Evolutionary conservation across 1,140 invertebrate genomes (phyloP).

Genomic region (Brevipalpus yothersi): DNA sequence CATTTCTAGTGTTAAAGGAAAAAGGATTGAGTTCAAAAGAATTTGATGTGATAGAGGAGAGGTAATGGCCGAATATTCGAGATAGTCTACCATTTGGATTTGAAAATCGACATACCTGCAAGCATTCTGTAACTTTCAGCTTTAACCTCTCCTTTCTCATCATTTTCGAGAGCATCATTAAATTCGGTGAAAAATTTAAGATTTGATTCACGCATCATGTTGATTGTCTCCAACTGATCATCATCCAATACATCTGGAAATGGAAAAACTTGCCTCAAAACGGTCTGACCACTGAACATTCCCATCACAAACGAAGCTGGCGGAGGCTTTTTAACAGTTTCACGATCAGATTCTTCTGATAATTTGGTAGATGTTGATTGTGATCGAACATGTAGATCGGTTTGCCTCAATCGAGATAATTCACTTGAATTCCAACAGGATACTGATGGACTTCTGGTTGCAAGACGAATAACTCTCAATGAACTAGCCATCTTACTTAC

Average conservation of each 20-base stretch:
- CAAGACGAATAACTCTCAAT: too few species aligned
- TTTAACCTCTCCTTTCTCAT: slow-evolving; percentile 23
- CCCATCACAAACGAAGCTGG: slow-evolving; percentile 13
- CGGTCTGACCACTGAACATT: slow-evolving; percentile 62
- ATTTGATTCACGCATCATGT: slow-evolving; percentile 24
- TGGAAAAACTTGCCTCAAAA: slow-evolving; percentile 33
- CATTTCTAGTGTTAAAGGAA: slow-evolving; percentile 17
- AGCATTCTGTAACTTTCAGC: slow-evolving; percentile 20
- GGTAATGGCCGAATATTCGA: too few species aligned
- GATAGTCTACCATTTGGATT: too few species aligned
- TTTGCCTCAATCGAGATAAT: too few species aligned
- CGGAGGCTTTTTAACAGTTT: slow-evolving; percentile 4
- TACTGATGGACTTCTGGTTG: too few species aligned
- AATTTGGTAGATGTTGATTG: too few species aligned
- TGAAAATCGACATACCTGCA: too few species aligned
- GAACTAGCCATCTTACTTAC: too few species aligned
- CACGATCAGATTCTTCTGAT: too few species aligned
- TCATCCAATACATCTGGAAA: slow-evolving; percentile 24
- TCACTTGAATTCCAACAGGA: too few species aligned
- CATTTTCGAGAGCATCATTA: slow-evolving; percentile 27
- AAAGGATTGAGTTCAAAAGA: slow-evolving; percentile 13
- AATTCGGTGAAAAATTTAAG: slow-evolving; percentile 27
- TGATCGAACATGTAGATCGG: too few species aligned
- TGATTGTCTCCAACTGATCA: slow-evolving; percentile 27
- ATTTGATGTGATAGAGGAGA: too few species aligned